phyloP scores from a whole-genome alignment of 2,888 invertebrate species.

The Eupithecia abbreviata region DNA sequence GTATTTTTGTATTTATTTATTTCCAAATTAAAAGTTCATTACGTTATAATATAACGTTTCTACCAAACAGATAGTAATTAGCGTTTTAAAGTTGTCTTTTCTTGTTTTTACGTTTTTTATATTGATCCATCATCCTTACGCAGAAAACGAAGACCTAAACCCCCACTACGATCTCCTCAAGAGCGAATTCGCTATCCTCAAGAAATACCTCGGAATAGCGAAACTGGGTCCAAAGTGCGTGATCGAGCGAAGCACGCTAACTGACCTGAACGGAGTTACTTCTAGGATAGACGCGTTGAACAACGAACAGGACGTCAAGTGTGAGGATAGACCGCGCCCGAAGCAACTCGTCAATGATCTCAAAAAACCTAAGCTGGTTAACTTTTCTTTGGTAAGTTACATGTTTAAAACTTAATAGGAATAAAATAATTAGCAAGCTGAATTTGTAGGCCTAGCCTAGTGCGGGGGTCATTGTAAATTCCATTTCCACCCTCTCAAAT shows the following conservation, averaged over 20 bases:
- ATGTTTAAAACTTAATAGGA: slow-evolving; percentile 42
- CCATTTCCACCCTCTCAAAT: too few species aligned
- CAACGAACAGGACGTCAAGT: slow-evolving; percentile 55
- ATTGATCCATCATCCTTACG: neutral
- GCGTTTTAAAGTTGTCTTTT: neutral
- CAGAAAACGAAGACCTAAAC: slow-evolving; percentile 52
- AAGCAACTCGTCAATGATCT: slow-evolving; percentile 70
- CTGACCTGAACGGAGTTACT: slow-evolving; percentile 50
- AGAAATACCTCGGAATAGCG: slow-evolving; percentile 58
- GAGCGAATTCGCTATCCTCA: slow-evolving; percentile 61
- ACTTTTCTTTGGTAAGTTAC: slow-evolving; percentile 64
- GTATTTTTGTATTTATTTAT: too few species aligned
- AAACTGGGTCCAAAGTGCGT: slow-evolving; percentile 56
- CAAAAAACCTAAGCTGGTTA: slow-evolving; percentile 73
- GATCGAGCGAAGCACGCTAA: slow-evolving; percentile 60
- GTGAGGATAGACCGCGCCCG: slow-evolving; percentile 49
- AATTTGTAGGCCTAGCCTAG: too few species aligned
- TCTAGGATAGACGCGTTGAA: slow-evolving; percentile 52
- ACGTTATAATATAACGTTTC: too few species aligned
- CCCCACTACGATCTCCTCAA: slow-evolving; percentile 61
- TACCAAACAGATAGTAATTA: too few species aligned
- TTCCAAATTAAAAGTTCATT: too few species aligned
- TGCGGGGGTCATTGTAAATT: too few species aligned
- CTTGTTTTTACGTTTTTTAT: neutral
- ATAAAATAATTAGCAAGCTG: too few species aligned